Percentiles rank a stretch among this genome's conserved stretches.
These are phyloP conservation scores for Pseudoatta argentina DNA, from an alignment of 1,140 invertebrate species.

Conservation along the genomic window DNA sequence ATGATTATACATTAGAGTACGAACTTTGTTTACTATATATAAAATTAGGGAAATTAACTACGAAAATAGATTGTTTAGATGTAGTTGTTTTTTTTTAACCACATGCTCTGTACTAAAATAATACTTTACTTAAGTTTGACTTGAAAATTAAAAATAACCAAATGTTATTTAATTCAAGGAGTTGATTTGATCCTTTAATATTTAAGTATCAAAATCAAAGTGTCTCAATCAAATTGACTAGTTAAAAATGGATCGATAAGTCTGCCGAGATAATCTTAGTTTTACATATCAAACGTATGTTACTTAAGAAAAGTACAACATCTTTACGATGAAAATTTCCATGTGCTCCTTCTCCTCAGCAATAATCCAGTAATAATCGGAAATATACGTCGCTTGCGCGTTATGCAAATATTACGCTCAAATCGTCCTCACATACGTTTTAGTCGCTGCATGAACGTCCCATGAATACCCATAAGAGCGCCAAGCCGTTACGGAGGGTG, in stretches of 20 bases:
- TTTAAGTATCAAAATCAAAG: too few species aligned
- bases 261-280: constrained; percentile 12
- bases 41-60: too few species aligned
- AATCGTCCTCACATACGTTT: constrained; percentile 29
- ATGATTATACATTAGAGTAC: too few species aligned
- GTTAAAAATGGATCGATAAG: neutral
- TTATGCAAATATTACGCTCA: constrained; percentile 53
- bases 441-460: constrained; percentile 24
- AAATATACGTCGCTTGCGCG: constrained; percentile 14
- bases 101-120: too few species aligned
- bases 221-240: neutral
- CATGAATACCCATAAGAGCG: constrained; percentile 54
- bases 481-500: constrained; percentile 15
- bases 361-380: constrained; percentile 51
- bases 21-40: too few species aligned
- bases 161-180: too few species aligned
- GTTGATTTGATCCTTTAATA: too few species aligned
- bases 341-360: neutral
- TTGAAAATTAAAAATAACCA: too few species aligned
- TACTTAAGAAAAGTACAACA: neutral
- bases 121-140: too few species aligned
- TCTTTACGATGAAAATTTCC: neutral
- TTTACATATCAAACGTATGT: neutral
- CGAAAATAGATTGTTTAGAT: too few species aligned
- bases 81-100: too few species aligned